Evolutionary conservation across 2,797 vertebrate genomes (phyloP), one percentile per base, ranked within the genome.

Genomic region (Enteromius trimaculatus): DNA sequence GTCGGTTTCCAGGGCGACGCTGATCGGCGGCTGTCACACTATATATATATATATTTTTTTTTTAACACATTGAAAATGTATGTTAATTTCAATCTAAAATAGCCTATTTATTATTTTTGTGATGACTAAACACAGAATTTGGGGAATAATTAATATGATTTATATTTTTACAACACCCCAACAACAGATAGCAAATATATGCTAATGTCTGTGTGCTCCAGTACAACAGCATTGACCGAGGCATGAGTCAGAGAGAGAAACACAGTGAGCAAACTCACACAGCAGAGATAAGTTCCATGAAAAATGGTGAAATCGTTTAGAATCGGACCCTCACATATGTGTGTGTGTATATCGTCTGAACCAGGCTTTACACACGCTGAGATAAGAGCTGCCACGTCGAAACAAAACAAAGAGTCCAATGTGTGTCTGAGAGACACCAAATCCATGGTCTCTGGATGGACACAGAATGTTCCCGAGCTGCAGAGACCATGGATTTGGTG

Each of bases 271-370:
- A 17, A 47, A 51, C 26, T 39, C 34, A 71, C 49, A 80, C 80
- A 80, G 23, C 26, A 55, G 29, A 82, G 16, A 78, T 69, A 13
- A 81, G 86, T 87, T 87, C 86, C 88, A 87, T 87, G 84, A 86
- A 58, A 89, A 90, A 87, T 64, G 42, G 51, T 47, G 82, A 87
- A 90, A 84, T 86, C 86, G 87, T 88, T 89, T 91, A 89, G 92
- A 93, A 91, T 91, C 90, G 91, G 90, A 92, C 87, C 85, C 87
- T 85, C 84, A 85, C 83, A 79, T 86, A 85, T 51, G 68, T 53
- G 85, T 89, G 72, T 53, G 85, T 89, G 72, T 86, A 86, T 65
- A 39, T 79, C 83, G 88, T 83, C 86, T 80, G 85, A 88, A 82
- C 39, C 68, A 53, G 78, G 53, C 75, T 87, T 90, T 89, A 90